Percentiles rank a stretch among this genome's conserved stretches.
These are phyloP conservation scores for Dynastes tityus DNA, from an alignment of 2,888 invertebrate species.

Conservation along the genomic window DNA sequence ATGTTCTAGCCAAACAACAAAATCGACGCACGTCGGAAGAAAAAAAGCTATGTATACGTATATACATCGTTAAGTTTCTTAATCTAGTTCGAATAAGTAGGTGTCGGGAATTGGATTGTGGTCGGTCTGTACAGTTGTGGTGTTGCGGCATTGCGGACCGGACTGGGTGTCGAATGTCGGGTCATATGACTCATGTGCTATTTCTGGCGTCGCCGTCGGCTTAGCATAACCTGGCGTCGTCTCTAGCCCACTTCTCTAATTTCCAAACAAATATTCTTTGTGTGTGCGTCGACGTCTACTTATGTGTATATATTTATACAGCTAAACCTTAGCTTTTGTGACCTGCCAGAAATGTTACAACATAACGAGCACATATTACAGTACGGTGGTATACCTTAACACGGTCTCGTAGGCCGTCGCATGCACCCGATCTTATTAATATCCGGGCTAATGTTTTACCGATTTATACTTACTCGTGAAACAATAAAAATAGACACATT, in stretches of 20 bases:
- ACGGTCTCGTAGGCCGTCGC: not conserved
- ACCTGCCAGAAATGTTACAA: slow-evolving; percentile 49
- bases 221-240: slow-evolving; percentile 60
- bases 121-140: slow-evolving; percentile 57
- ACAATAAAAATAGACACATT: slow-evolving; percentile 37
- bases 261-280: slow-evolving; percentile 58
- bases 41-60: slow-evolving; percentile 7
- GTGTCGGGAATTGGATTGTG: slow-evolving; percentile 56
- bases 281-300: slow-evolving; percentile 52
- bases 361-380: slow-evolving; percentile 24
- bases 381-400: slow-evolving; percentile 17
- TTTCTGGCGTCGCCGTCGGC: slow-evolving; percentile 63
- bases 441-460: slow-evolving; percentile 23
- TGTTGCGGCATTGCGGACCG: slow-evolving; percentile 58
- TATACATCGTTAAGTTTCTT: slow-evolving; percentile 46
- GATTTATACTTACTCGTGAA: slow-evolving; percentile 36
- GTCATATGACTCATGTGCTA: slow-evolving; percentile 64
- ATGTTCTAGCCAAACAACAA: slow-evolving; percentile 30
- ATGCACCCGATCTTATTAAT: slow-evolving; percentile 35
- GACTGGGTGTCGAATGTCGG: slow-evolving; percentile 63
- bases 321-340: slow-evolving; percentile 52
- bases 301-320: slow-evolving; percentile 54
- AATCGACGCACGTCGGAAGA: not conserved
- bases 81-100: slow-evolving; percentile 51
- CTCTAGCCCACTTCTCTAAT: slow-evolving; percentile 60